Base-by-base conservation (phyloP, 2,888 invertebrate genomes). In the Lampropteryx suffumata region DNA sequence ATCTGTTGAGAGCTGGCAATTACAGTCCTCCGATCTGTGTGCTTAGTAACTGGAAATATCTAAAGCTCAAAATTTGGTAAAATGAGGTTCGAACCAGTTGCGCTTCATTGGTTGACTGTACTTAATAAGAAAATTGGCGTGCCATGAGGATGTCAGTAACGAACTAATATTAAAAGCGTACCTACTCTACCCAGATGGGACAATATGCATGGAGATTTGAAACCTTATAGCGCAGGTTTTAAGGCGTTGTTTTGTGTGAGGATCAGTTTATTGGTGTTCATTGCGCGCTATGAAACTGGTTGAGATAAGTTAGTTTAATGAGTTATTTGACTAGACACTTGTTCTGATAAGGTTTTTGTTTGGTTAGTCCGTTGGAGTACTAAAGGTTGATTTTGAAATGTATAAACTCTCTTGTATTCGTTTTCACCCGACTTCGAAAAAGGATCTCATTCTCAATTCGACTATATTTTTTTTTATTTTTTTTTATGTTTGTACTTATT, bases 111-210 rank as follows among this genome's bases (percentile, higher is more conserved):
- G 48, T 45, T 17, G 32, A 41, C 55, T 58, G 57, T 60, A 55
- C 60, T 50, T 60, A 55, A 61, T 55, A 54, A 42, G 52, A 55
- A 58, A 53, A 58, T 59, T 58, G 50, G 42, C 36, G 48, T 46
- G 33, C 49, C 36, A 17, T 37, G 50, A 55, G 61, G 59, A 61
- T 59, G 59, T 47, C 43, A 41, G 48, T 53, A 54, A 59, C 49
- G 55, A 49, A 53, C 43, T 34, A 47, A 49, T 50, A 50, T 55
- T 58, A 46, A 52, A 49, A 42, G 46, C 46, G 36, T 47, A 43
- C 42, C 43, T 34, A 39, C 34, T 37, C 34, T 21, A 45, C 37
- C 33, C 43, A 39, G 39, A 44, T 50, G 28, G 30, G 29, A 26
- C 33, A 28, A 26, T 12, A 10, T 28, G 8, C 7, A 29, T 29